Base-by-base conservation (phyloP, 2,888 invertebrate species). In the Caenorhabditis virilis region DNA sequence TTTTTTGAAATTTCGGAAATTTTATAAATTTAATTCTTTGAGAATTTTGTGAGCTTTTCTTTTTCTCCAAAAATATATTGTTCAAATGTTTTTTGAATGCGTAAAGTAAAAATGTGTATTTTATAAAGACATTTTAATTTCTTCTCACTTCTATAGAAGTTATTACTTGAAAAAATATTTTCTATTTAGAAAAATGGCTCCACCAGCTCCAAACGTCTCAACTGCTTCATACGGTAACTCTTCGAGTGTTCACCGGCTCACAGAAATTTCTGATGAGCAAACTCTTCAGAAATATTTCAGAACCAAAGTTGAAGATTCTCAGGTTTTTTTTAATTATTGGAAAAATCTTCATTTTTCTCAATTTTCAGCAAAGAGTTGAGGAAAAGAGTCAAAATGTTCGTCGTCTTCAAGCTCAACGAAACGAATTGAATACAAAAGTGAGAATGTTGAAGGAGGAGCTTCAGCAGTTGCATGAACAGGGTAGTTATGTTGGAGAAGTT, bases 401-500 rank as follows among this genome's bases (percentile, higher is more conserved):
- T 54, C 90, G 98, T 84, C 87, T 98, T 65, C 95, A 97, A 86
- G 98, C 98, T 16, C 97, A 98, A 84, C 88, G 97, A 74, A 98
- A 98, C 88, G 97, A 98, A 85, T 89, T 98, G 1, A 98, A 98
- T 86, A 94, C 95, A 9, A 98, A 97, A 90, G 97, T 98, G 42
- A 90, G 98, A 30, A 92, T 95, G 92, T 85, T 98, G 64, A 89
- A 97, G 9, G 98, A 98, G 84, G 98, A 98, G 84, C 87, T 99
- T 0, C 95, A 97, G 86, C 88, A 97, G 25, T 87, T 98, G 13
- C 88, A 88, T 78, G 98, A 99, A 83, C 98, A 99, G 84, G 98
- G 98, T 15, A 95, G 95, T 18, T 97, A 99, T 86, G 98, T 98
- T 2, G 98, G 98, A 11, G 98, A 98, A 86, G 97, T 98, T 4